A percentile compares a stretch with the other conserved stretches of the same genome.
These are phyloP conservation scores for Drosophila nasuta DNA, from an alignment of 1,140 invertebrate genomes.

Conservation along the genomic window DNA sequence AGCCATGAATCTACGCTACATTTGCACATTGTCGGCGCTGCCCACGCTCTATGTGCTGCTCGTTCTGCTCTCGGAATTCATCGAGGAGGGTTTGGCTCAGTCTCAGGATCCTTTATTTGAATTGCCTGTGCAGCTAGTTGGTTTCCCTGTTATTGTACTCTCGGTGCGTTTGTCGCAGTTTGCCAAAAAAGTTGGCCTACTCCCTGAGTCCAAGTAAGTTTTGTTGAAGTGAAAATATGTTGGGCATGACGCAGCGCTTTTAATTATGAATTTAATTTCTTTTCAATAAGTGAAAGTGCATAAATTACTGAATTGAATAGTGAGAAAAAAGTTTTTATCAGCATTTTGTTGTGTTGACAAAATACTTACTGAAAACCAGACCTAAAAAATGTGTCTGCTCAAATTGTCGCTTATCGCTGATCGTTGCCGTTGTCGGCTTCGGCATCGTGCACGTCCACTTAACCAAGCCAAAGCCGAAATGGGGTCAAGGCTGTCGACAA, in stretches of 20 bases:
- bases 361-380: not conserved
- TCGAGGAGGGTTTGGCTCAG: constrained; percentile 74
- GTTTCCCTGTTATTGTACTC: constrained; percentile 92
- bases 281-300: constrained; percentile 70
- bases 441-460: constrained; percentile 70
- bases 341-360: not conserved
- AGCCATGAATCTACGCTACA: constrained; percentile 73
- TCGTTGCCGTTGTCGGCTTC: not conserved
- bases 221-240: constrained; percentile 27
- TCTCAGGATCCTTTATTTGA: constrained; percentile 88
- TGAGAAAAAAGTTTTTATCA: not conserved
- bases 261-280: constrained; percentile 30
- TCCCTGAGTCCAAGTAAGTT: constrained; percentile 92
- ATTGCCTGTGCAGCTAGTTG: constrained; percentile 91
- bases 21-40: constrained; percentile 68
- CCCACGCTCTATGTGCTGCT: constrained; percentile 77
- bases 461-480: constrained; percentile 52
- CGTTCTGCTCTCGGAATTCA: constrained; percentile 70
- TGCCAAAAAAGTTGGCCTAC: constrained; percentile 92
- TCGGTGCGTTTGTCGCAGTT: constrained; percentile 93
- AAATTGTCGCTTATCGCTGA: too few species aligned
- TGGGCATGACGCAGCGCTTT: constrained; percentile 23
- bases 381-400: too few species aligned
- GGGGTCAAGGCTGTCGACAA: constrained; percentile 71
- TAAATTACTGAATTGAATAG: constrained; percentile 66